A percentile compares a stretch with the other conserved stretches of the same genome.
These are phyloP conservation scores for Ciconia nigra DNA, from an alignment of 2,797 vertebrate genomes.

Conservation along the genomic window DNA sequence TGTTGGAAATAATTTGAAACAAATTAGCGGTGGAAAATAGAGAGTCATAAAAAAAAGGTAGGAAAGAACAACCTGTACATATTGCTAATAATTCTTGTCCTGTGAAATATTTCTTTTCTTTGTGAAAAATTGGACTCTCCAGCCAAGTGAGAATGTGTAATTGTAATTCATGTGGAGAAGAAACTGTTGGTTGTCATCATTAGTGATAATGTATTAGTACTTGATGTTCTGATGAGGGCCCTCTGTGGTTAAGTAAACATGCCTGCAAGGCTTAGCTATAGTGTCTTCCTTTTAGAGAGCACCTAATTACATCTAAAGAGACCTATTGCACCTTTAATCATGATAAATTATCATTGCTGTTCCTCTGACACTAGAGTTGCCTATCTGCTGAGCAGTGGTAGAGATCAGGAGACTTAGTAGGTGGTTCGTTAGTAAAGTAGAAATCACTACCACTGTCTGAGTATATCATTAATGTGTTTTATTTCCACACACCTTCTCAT, in stretches of 20 bases:
- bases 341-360: not conserved
- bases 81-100: not conserved
- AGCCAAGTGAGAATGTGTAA: not conserved
- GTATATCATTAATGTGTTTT: not conserved
- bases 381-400: not conserved
- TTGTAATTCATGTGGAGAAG: not conserved
- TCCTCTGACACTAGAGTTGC: not conserved
- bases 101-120: not conserved
- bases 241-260: constrained; percentile 11
- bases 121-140: not conserved
- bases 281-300: not conserved
- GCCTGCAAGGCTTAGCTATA: constrained; percentile 12
- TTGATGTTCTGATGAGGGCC: constrained; percentile 18
- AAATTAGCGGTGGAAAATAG: not conserved
- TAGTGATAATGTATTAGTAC: constrained; percentile 15
- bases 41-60: not conserved
- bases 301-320: constrained; percentile 13
- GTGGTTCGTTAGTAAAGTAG: not conserved
- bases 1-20: not conserved
- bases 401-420: not conserved
- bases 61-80: not conserved
- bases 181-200: constrained; percentile 20
- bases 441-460: not conserved
- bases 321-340: not conserved
- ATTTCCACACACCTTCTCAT: not conserved